phyloP scores from a whole-genome alignment of 2,113 vertebrate species.

The Ameiurus melas region DNA sequence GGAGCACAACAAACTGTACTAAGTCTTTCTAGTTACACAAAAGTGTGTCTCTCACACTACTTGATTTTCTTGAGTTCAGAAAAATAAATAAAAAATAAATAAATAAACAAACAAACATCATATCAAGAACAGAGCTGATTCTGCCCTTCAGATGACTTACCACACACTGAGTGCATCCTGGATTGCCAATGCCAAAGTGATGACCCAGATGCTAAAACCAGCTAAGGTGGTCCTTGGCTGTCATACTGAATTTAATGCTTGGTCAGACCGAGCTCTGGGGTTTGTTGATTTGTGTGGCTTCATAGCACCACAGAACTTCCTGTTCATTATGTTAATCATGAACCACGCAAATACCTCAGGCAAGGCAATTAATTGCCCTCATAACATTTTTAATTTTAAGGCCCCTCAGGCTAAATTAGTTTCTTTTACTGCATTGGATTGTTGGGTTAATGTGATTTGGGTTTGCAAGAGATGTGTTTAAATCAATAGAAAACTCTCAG shows the following conservation, averaged over 20 bases:
- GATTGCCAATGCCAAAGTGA: conserved; percentile 40
- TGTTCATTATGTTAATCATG: conserved; percentile 53
- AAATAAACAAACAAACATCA: neutral
- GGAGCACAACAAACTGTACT: neutral
- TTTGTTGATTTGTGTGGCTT: conserved; percentile 47
- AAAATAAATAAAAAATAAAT: too few relatives aligned
- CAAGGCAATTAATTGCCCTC: conserved; percentile 57
- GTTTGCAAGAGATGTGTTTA: conserved; percentile 37
- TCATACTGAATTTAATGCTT: conserved; percentile 52
- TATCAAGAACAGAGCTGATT: conserved; percentile 14
- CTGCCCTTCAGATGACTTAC: conserved; percentile 52
- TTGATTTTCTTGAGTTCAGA: neutral
- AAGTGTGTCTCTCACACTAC: neutral
- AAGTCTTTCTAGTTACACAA: neutral
- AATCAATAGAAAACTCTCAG: conserved; percentile 56
- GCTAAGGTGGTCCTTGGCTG: conserved; percentile 48
- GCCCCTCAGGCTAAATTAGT: conserved; percentile 53
- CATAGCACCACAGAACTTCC: conserved; percentile 23
- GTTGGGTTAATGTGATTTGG: conserved; percentile 53
- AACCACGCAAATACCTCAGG: conserved; percentile 47
- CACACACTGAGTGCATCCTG: conserved; percentile 21
- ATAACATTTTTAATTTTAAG: conserved; percentile 52
- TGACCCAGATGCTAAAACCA: conserved; percentile 57
- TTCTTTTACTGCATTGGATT: conserved; percentile 53
- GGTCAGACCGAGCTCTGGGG: conserved; percentile 38